Conservation (phyloP, 2,113 vertebrate species). For the Sciurus niger region DNA sequence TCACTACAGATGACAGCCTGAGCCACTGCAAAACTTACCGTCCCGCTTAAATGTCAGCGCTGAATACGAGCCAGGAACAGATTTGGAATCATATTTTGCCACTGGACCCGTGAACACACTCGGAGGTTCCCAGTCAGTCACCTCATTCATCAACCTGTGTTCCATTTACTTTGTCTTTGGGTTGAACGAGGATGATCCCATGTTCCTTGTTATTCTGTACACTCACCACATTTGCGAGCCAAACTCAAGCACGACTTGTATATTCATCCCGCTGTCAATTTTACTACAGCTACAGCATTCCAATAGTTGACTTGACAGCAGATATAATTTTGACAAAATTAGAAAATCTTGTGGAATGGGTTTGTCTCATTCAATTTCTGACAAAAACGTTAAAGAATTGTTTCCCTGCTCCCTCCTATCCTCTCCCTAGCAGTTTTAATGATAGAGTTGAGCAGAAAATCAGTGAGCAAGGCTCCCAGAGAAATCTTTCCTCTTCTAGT, state of each 20-base stretch:
- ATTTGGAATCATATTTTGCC: neutral
- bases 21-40: neutral
- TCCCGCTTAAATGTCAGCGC: conserved; percentile 7
- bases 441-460: neutral
- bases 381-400: conserved; percentile 67
- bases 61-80: neutral
- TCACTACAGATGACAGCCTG: conserved; percentile 7
- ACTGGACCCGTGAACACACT: accelerated
- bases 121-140: no score
- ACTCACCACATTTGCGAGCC: conserved; percentile 35
- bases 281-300: conserved; percentile 10
- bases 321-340: conserved; percentile 77
- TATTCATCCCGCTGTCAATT: conserved; percentile 17
- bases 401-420: neutral
- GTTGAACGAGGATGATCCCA: neutral
- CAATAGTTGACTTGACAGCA: conserved; percentile 71
- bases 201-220: conserved; percentile 44
- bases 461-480: neutral
- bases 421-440: neutral
- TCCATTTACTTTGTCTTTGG: neutral
- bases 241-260: neutral
- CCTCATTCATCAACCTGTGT: neutral
- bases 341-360: conserved; percentile 72
- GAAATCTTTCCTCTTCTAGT: conserved; percentile 4
- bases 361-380: conserved; percentile 70